Evolutionary conservation across 1,140 invertebrate species (phyloP), one percentile per base, ranked within the genome.

Genomic region (Meloidogyne hapla): DNA sequence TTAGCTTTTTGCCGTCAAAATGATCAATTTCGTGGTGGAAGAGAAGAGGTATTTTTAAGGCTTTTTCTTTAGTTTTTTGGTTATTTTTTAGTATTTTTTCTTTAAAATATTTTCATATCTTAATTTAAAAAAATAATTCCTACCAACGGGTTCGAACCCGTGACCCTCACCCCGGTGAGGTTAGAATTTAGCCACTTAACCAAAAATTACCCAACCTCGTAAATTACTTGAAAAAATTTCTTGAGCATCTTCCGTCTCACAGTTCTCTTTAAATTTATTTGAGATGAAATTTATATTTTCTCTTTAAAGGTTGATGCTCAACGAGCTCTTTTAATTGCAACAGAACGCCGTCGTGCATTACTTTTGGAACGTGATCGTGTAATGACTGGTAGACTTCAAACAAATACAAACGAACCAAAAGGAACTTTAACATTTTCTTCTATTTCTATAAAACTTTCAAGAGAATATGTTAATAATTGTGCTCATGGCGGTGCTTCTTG

Each of bases 1-100:
- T 23, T 79, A 2, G 79, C 77, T 12, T 80, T 80, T 80, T 79
- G 78, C 40, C 75, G 78, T 25, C 78, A 79, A 72, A 79, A 67
- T 45, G 72, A 40, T 5, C 28, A 42, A n/a, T 79, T 79, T 40
- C 66, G 69, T 23, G 78, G 78, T 4, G 61, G 78, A 3, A 42
- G 69, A 21, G 78, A 79, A 76, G 78, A 79, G 65, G 78, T 79
- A 38, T 26, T 42, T 23, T 23, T 21, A 61, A 66, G 6, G 15
- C 4, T 6, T 66, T 21, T 13, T 69, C 4, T 25, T 25, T 23
- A 23, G 33, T 15, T 69, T 40, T 21, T 10, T 25, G 8, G 21
- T 25, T 68, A 25, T 26, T 25, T 21, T 21, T 26, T 5, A 63
- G 62, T 21, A 6, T 63, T 26, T 63, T 8, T 33, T 8, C 4